Evolutionary conservation across 1,140 invertebrate species (phyloP).

Genomic region (Himalopsyche phryganea): DNA sequence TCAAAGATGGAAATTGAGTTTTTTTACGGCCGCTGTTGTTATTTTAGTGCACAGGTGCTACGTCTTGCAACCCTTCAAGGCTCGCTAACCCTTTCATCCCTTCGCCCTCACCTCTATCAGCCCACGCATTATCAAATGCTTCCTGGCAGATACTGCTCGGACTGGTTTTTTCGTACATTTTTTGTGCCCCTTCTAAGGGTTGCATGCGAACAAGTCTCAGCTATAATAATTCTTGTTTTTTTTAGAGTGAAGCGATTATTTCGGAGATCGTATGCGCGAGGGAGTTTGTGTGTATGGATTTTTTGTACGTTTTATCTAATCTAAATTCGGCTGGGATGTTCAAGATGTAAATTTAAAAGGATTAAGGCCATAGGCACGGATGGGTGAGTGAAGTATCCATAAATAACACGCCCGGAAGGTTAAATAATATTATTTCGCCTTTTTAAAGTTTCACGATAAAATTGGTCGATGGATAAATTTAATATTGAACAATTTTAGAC

Average conservation of each 20-base stretch:
- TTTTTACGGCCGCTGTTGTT: neutral
- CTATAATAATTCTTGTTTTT: conserved; percentile 34
- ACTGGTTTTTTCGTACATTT: conserved; percentile 33
- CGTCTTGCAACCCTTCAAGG: conserved; percentile 24
- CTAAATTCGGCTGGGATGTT: conserved; percentile 31
- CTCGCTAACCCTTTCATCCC: neutral
- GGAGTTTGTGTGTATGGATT: conserved; percentile 32
- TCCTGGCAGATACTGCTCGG: conserved; percentile 34
- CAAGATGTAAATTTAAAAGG: conserved; percentile 2
- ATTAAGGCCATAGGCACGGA: too few species aligned
- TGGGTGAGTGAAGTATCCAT: too few species aligned
- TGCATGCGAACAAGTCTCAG: conserved; percentile 30
- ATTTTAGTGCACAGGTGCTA: conserved; percentile 26
- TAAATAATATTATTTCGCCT: too few species aligned
- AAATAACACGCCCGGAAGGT: too few species aligned
- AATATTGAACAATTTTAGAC: too few species aligned
- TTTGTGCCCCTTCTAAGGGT: conserved; percentile 11
- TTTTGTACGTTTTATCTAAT: conserved; percentile 34
- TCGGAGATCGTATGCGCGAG: conserved; percentile 21
- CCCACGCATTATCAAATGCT: conserved; percentile 30
- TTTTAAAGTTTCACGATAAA: too few species aligned
- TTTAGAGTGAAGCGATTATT: conserved; percentile 26
- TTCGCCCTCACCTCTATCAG: conserved; percentile 20
- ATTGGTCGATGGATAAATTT: too few species aligned
- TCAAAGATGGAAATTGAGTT: neutral